Conservation (phyloP, 2,113 vertebrate species). For the Albula glossodonta region DNA sequence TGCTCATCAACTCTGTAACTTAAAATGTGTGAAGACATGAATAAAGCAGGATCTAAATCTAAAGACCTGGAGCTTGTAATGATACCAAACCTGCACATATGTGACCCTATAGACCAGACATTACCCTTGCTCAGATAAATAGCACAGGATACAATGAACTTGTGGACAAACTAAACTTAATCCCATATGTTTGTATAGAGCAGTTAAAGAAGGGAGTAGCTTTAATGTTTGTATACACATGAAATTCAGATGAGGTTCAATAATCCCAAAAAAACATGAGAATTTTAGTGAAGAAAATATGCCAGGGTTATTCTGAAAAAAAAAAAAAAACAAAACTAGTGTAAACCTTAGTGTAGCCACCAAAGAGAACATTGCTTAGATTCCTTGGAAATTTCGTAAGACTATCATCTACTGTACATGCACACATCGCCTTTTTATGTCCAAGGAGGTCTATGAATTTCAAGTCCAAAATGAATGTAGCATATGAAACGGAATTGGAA, state of each 20-base stretch:
- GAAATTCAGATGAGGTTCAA: too few relatives aligned
- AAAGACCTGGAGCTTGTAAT: not conserved
- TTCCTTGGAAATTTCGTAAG: not conserved
- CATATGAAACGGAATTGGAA: too few relatives aligned
- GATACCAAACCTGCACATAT: not conserved
- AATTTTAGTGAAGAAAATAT: too few relatives aligned
- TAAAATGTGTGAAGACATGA: too few relatives aligned
- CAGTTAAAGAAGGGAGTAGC: not conserved
- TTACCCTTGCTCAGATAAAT: not conserved
- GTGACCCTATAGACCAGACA: not conserved
- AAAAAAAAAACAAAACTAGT: too few relatives aligned
- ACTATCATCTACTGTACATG: not conserved
- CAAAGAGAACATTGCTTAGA: not conserved
- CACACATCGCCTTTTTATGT: not conserved
- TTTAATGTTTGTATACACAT: too few relatives aligned
- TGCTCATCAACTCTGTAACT: too few relatives aligned
- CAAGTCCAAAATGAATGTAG: not conserved
- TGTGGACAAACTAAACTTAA: not conserved
- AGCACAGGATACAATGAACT: not conserved
- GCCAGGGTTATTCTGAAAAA: too few relatives aligned
- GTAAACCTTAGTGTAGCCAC: not conserved
- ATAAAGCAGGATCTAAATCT: not conserved
- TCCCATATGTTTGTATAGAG: not conserved
- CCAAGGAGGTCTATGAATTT: not conserved
- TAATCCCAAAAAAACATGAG: too few relatives aligned